Evolutionary conservation across 2,888 invertebrate genomes (phyloP).

Genomic region (Euphydryas editha): DNA sequence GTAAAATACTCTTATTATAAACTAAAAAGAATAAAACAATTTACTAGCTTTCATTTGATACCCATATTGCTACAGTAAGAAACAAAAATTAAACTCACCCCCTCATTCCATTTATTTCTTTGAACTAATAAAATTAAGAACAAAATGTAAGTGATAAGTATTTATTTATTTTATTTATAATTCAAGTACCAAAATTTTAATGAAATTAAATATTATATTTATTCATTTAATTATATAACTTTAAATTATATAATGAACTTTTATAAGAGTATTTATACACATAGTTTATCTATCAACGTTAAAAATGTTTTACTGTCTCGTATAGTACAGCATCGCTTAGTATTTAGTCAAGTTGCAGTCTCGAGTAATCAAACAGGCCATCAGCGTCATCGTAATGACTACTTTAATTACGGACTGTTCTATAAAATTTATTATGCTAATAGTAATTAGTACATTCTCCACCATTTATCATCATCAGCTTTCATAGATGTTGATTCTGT

Average conservation of each 20-base stretch:
- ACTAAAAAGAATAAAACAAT: too few relatives aligned
- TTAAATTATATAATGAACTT: not conserved
- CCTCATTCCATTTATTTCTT: too few relatives aligned
- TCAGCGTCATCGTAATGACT: slow-evolving; percentile 52
- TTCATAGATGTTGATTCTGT: slow-evolving; percentile 11
- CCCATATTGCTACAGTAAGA: too few relatives aligned
- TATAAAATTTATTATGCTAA: slow-evolving; percentile 54
- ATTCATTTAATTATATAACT: not conserved
- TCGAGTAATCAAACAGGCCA: slow-evolving; percentile 53
- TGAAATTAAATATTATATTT: not conserved
- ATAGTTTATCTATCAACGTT: too few relatives aligned
- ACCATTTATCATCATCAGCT: slow-evolving; percentile 41
- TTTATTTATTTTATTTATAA: too few relatives aligned
- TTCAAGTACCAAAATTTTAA: too few relatives aligned
- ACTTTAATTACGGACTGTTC: slow-evolving; percentile 47
- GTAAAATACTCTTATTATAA: too few relatives aligned
- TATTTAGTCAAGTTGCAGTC: slow-evolving; percentile 13
- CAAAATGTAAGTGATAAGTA: too few relatives aligned
- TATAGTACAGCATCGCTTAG: not conserved
- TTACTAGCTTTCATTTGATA: too few relatives aligned
- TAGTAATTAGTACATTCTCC: slow-evolving; percentile 46
- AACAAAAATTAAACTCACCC: too few relatives aligned
- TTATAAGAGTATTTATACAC: too few relatives aligned
- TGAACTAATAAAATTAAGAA: too few relatives aligned
- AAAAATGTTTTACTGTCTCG: not conserved